Base-by-base conservation (phyloP, 2,113 vertebrate species). In the Prunella fulvescens region DNA sequence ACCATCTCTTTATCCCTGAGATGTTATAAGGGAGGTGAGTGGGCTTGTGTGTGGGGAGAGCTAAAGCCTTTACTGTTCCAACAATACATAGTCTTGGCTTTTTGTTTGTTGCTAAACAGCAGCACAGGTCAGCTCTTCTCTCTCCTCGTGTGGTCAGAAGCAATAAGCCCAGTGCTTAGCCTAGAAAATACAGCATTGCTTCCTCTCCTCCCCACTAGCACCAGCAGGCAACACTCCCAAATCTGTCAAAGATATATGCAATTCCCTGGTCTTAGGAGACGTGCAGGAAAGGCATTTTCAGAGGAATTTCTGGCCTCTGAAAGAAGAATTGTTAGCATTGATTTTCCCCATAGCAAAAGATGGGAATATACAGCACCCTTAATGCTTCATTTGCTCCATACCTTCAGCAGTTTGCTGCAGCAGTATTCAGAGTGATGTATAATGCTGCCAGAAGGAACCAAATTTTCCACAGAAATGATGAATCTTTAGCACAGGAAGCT, bases 391-490 rank as follows among this genome's bases (percentile, higher is more conserved):
- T 92, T 87, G 23, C 82, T 86, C 33, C 1, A 1, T 66, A 66
- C 54, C 33, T 83, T 77, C 8, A 7, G 58, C 89, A 89, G 33
- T 73, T 92, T 69, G 45, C 90, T 44, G 56, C 70, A 62, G 74
- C 7, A 22, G 44, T 69, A 70, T 58, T 40, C 60, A 54, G 76
- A 70, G 24, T 87, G 78, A 90, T 82, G 10, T 65, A 86, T 81
- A 84, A 76, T 57, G 58, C 47, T 95, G 61, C 81, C 69, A 72
- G 44, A 70, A 70, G 62, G 62, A 95, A 70, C 20, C 22, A 77
- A 82, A 77, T 19, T 95, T 93, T 82, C 62, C 37, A 44, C 1
- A 91, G 62, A 88, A 80, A 93, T 85, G n/a, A 85, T 91, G 54
- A 73, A 73, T 77, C 64, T 88, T 82, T 93, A 86, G 60, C 47